A percentile compares a stretch with the other conserved stretches of the same genome.
Evolutionary conservation across 2,113 vertebrate genomes (phyloP).

Genomic region (Muscicapa adusta): DNA sequence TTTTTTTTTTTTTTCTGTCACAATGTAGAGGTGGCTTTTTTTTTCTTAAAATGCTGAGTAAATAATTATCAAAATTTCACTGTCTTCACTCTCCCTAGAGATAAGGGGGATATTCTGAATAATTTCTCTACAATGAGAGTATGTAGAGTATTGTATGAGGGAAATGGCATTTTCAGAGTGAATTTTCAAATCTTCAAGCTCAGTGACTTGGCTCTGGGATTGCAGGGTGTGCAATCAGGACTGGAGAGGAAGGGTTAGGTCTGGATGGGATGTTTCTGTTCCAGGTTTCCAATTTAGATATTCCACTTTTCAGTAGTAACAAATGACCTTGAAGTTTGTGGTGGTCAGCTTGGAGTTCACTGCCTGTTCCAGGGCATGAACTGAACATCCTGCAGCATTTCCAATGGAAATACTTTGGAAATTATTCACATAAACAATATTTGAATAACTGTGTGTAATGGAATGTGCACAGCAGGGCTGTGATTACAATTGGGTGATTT

Average conservation of each 20-base stretch:
- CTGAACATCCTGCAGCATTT: not conserved
- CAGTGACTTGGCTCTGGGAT: not conserved
- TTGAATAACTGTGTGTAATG: not conserved
- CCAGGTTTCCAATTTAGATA: not conserved
- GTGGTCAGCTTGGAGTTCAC: not conserved
- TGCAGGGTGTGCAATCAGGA: not conserved
- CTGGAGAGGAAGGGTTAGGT: not conserved
- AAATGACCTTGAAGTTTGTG: not conserved
- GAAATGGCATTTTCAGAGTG: not conserved
- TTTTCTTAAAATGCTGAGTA: not conserved
- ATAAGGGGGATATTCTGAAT: not conserved
- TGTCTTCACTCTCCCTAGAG: not conserved
- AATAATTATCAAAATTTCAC: not conserved
- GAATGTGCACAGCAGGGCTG: not conserved
- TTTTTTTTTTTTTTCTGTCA: fast-evolving
- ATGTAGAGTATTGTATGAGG: not conserved
- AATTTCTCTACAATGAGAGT: not conserved
- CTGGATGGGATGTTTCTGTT: not conserved
- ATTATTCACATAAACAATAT: not conserved
- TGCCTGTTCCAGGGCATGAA: not conserved
- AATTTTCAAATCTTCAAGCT: not conserved
- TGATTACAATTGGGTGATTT: not conserved
- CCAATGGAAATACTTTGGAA: not conserved
- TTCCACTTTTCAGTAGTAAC: not conserved
- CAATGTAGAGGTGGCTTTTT: not conserved